These are phyloP conservation scores for Pyrrhopygopsis socrates DNA, from an alignment of 2,888 invertebrate genomes.

Conservation along the genomic window DNA sequence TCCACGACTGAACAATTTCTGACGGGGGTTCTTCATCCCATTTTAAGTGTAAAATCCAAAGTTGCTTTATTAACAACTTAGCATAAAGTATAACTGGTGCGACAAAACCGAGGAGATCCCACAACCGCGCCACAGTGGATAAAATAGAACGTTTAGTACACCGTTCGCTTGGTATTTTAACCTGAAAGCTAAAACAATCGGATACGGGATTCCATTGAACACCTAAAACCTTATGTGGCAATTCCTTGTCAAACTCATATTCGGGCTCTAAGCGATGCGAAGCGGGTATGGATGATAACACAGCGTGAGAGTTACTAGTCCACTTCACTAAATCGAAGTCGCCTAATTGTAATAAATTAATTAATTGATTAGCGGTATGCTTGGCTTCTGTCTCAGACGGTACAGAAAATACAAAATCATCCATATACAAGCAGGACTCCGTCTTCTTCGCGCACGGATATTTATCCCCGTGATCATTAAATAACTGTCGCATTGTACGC, in stretches of 20 bases:
- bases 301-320: background rate
- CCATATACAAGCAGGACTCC: background rate
- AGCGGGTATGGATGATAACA: background rate
- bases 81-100: background rate
- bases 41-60: background rate
- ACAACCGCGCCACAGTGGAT: background rate
- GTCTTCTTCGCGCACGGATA: background rate
- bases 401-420: conserved; percentile 10
- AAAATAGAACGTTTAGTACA: background rate
- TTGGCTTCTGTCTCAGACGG: background rate
- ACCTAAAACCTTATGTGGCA: background rate
- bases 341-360: background rate
- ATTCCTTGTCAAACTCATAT: background rate
- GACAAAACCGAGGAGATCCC: background rate
- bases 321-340: background rate
- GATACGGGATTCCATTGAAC: background rate
- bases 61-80: background rate
- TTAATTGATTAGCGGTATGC: background rate
- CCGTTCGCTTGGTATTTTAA: background rate
- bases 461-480: background rate
- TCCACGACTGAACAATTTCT: background rate
- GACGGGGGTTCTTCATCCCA: background rate
- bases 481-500: background rate
- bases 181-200: background rate
- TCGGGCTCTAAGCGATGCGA: background rate